A percentile compares a stretch with the other conserved stretches of the same genome.
phyloP scores from a whole-genome alignment of 2,888 invertebrate species.

The Spisula subtruncata region DNA sequence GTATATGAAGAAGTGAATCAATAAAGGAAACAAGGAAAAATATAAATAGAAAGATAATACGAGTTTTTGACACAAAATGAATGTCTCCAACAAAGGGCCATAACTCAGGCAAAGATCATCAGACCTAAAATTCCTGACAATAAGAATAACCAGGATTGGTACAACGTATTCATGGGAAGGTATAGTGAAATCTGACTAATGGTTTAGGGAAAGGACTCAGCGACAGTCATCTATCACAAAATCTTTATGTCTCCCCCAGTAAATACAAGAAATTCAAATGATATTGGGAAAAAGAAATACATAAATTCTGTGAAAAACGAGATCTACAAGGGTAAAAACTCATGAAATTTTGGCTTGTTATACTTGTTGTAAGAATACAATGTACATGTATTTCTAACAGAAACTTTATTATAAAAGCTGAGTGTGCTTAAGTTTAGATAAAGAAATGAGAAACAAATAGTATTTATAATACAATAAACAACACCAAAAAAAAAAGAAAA shows the following conservation, averaged over 20 bases:
- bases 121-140: neutral
- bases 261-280: no score
- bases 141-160: neutral
- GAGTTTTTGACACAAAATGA: neutral
- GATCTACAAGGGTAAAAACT: no score
- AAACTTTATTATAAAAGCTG: neutral
- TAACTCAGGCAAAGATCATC: no score
- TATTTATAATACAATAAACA: no score
- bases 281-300: no score
- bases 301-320: no score
- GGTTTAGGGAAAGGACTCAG: neutral
- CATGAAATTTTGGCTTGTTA: no score
- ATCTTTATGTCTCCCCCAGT: no score
- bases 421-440: neutral
- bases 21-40: neutral
- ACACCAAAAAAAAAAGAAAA: no score
- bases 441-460: neutral
- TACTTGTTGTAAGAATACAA: neutral
- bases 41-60: neutral
- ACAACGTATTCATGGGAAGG: neutral
- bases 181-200: neutral
- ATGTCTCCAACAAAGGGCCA: neutral
- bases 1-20: neutral
- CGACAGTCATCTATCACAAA: no score
- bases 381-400: neutral